Base-by-base conservation (phyloP, 2,113 vertebrate species). In the Bos javanicus region DNA sequence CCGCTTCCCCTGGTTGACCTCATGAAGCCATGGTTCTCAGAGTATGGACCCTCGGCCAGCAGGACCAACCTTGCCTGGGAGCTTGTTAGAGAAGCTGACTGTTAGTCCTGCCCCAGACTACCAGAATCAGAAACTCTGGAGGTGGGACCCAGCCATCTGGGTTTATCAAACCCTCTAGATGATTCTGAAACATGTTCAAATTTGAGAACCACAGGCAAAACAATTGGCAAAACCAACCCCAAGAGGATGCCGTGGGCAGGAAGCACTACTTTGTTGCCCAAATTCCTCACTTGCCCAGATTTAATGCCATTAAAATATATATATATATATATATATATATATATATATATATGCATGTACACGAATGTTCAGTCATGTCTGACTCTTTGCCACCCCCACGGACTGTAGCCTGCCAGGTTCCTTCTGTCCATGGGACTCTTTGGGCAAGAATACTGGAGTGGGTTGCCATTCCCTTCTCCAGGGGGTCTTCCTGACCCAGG, bases 131-230 rank as follows among this genome's bases (percentile, higher is more conserved):
- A 26, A 76, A 19, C 62, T 76, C 62, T 8, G 25, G n/a, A 12
- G 23, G 25, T 12, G 28, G 6, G 80, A 6, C 3, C 19, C 28
- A 23, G 48, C 36, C 12, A 9, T 8, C 16, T 46, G 26, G 19
- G 15, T 21, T 83, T 33, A 36, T 7, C 16, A 50, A n/a, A 28
- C 28, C 46, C 26, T 56, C 80, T 50, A 28, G 87, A 15, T 33
- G 78, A 56, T 52, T 57, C 36, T 48, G 48, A 78, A 17, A 13
- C 33, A 4, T 0, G 21, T 19, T 82, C 10, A 19, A 6, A 43
- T 6, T 16, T 1, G 81, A 74, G 52, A 89, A 33, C 15, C 26
- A 5, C 9, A 0, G 0, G 50, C 52, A 36, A 36, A 56, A 8
- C 12, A 43, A 62, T 1, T 0, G 43, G 52, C 13, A 33, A 48